Base-by-base conservation (phyloP, 2,797 vertebrate genomes). In the Poecilia velifera region DNA sequence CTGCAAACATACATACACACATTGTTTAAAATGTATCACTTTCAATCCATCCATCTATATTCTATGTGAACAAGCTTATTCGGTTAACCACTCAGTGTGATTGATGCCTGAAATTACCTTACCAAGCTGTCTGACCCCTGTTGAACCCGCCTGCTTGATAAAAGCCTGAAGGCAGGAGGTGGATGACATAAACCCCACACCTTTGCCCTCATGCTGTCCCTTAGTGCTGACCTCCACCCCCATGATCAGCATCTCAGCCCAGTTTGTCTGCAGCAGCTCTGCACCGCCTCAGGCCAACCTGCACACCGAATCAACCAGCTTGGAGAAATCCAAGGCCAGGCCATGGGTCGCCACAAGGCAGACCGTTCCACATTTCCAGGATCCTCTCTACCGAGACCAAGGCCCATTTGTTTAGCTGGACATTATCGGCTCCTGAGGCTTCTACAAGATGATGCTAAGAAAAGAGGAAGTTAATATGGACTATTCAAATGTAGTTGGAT, bases 141-240 rank as follows among this genome's bases (percentile, higher is more conserved):
- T 70, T 43, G 74, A 81, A 74, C 78, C 79, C 62, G 34, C 76
- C 77, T 39, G 79, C 82, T 84, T 80, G 73, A 92, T 72, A 57
- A 31, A 78, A 94, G 95, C 92, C 95, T 91, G 91, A 92, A 94
- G 96, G 96, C 96, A 97, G 96, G 94, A 97, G 97, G 97, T 94
- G 95, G 95, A 94, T 95, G 83, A 82, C 82, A 87, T 88, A 84
- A 92, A 82, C 81, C 72, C 72, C 43, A 53, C 83, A 80, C 87
- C 82, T 79, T 84, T 89, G 87, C 79, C 86, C 89, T 86, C 49
- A 16, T 20, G 4, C 78, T 80, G 46, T 91, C 82, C 81, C 81
- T 87, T 82, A 73, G 51, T 77, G 74, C 77, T 87, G 95, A 96
- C 96, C 95, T 96, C 96, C 96, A 96, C 96, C 96, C 93, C 86